phyloP scores from a whole-genome alignment of 2,797 vertebrate genomes.

The Adrianichthys oophorus region DNA sequence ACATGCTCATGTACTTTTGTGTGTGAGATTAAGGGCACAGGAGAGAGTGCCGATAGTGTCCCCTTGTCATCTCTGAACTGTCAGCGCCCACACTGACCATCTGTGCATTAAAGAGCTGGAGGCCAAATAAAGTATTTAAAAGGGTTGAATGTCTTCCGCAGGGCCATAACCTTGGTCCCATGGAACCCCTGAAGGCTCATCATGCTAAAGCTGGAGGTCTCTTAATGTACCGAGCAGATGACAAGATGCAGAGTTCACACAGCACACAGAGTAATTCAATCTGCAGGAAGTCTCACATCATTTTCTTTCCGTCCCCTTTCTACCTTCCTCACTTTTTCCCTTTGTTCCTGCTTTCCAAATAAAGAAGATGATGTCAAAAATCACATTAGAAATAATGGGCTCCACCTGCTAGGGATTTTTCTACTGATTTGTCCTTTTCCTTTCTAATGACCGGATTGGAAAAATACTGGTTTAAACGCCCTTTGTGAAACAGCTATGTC shows the following conservation, averaged over 20 bases:
- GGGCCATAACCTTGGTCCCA: constrained; percentile 76
- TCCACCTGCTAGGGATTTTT: constrained; percentile 63
- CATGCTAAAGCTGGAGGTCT: constrained; percentile 58
- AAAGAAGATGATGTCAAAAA: constrained; percentile 69
- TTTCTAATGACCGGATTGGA: constrained; percentile 63
- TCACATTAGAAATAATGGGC: constrained; percentile 75
- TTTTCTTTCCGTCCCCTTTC: constrained; percentile 4
- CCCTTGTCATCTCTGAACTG: constrained; percentile 59
- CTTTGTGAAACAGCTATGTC: constrained; percentile 22
- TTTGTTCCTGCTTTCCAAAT: constrained; percentile 57
- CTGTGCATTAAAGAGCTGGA: constrained; percentile 68
- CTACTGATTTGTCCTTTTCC: constrained; percentile 41
- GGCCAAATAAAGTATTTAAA: constrained; percentile 62
- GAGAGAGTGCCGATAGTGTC: constrained; percentile 26
- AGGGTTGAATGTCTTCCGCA: constrained; percentile 60
- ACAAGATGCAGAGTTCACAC: constrained; percentile 71
- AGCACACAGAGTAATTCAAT: constrained; percentile 63
- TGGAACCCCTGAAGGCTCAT: constrained; percentile 58
- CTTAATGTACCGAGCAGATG: constrained; percentile 74
- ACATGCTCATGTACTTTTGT: constrained; percentile 13
- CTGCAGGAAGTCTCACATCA: constrained; percentile 62
- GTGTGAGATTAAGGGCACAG: constrained; percentile 7
- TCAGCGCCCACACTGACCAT: constrained; percentile 62
- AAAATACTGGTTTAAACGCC: constrained; percentile 41
- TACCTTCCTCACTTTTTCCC: constrained; percentile 28